Percentiles rank a stretch among this genome's conserved stretches.
Conservation (phyloP, 2,888 invertebrate species). For the Electrophaes corylata region DNA sequence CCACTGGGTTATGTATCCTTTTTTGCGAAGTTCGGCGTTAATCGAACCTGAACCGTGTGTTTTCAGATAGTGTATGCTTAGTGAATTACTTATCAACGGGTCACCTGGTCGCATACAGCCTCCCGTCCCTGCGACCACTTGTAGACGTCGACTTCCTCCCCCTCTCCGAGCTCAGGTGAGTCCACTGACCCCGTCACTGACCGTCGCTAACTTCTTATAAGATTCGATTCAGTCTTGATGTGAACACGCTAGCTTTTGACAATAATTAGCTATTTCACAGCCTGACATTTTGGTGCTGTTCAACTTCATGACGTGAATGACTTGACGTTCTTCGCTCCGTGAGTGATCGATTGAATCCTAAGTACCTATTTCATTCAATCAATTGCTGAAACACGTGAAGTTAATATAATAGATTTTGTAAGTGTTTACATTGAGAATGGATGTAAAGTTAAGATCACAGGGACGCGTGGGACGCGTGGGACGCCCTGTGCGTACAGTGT, state of each 20-base stretch:
- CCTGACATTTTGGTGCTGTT: constrained; percentile 39
- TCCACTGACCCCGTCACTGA: constrained; percentile 24
- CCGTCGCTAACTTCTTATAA: constrained; percentile 19
- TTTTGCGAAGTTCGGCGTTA: not conserved
- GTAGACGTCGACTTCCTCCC: constrained; percentile 97
- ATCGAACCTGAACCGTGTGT: not conserved
- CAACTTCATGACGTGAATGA: constrained; percentile 19
- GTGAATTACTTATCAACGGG: constrained; percentile 97
- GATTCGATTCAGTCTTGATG: constrained; percentile 42
- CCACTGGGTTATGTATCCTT: too few relatives aligned
- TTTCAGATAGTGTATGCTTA: constrained; percentile 96
- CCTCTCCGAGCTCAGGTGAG: constrained; percentile 95
- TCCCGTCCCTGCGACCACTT: constrained; percentile 97
- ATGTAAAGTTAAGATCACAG: constrained; percentile 24
- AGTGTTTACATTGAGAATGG: constrained; percentile 42
- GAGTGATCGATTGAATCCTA: constrained; percentile 11
- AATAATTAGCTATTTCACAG: constrained; percentile 32
- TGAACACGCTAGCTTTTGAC: constrained; percentile 40
- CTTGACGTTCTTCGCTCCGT: too few relatives aligned
- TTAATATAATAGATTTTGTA: not conserved
- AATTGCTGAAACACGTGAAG: constrained; percentile 15
- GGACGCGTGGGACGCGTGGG: too few relatives aligned
- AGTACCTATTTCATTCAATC: not conserved
- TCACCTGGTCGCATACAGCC: constrained; percentile 95
- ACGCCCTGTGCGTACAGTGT: constrained; percentile 21